A percentile compares a stretch with the other conserved stretches of the same genome.
Conservation (phyloP, 2,797 vertebrate species). For the Decapterus maruadsi region DNA sequence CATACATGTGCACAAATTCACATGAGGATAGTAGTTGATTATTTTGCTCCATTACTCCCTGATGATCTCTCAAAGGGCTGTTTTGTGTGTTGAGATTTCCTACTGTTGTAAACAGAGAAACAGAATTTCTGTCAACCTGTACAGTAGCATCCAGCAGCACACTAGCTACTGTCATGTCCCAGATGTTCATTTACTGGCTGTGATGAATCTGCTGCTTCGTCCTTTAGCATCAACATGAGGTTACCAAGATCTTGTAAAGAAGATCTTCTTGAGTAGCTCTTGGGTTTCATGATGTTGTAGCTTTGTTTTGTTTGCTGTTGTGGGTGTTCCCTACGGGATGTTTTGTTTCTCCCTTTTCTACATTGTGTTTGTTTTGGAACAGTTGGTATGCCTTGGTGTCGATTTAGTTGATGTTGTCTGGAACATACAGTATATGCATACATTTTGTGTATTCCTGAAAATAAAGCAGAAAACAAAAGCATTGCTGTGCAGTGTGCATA, state of each 20-base stretch:
- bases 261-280: too few species aligned
- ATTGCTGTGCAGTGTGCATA: background rate
- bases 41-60: constrained; percentile 64
- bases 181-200: background rate
- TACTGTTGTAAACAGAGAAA: constrained; percentile 39
- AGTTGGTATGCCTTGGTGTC: too few species aligned
- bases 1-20: constrained; percentile 27
- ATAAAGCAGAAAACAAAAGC: too few species aligned
- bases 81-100: constrained; percentile 40
- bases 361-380: too few species aligned
- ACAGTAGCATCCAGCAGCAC: constrained; percentile 8
- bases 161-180: background rate
- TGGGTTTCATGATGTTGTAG: too few species aligned
- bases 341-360: too few species aligned
- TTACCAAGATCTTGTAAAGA: too few species aligned
- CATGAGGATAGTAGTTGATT: constrained; percentile 51
- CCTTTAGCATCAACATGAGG: background rate
- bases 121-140: constrained; percentile 26
- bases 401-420: too few species aligned
- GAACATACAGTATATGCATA: too few species aligned
- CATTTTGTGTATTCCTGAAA: too few species aligned
- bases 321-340: too few species aligned
- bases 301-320: too few species aligned
- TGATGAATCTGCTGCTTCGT: background rate
- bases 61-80: constrained; percentile 57